Conservation (phyloP, 2,888 invertebrate genomes). For the Heliconius cydno region DNA sequence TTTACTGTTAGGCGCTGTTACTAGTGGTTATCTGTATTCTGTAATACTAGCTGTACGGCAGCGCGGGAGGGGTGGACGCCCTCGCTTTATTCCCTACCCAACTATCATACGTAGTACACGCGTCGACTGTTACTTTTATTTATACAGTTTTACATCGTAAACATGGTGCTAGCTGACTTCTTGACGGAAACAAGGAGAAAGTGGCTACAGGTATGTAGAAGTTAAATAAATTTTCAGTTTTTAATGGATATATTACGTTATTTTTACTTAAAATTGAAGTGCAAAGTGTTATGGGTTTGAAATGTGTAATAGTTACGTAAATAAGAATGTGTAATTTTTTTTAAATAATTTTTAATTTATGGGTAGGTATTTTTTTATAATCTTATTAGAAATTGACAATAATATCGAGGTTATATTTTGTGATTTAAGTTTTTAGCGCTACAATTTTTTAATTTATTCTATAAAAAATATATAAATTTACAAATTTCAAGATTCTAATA, state of each 20-base stretch:
- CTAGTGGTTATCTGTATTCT: background rate
- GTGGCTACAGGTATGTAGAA: slow-evolving; percentile 70
- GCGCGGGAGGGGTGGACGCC: slow-evolving; percentile 14
- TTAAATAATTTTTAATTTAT: background rate
- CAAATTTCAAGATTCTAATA: background rate
- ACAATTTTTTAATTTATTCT: background rate
- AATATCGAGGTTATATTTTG: background rate
- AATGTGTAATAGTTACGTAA: background rate
- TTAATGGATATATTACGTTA: background rate
- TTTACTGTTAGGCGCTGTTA: background rate
- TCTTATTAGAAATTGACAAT: too few species aligned
- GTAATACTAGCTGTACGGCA: background rate
- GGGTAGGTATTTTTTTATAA: background rate
- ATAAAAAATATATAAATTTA: background rate
- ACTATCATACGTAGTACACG: slow-evolving; percentile 54
- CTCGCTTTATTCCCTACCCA: slow-evolving; percentile 58
- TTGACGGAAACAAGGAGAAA: slow-evolving; percentile 76
- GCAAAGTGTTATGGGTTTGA: background rate
- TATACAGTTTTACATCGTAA: slow-evolving; percentile 32
- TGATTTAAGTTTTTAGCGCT: background rate
- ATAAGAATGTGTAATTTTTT: background rate
- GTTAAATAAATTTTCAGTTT: background rate
- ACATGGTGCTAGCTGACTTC: slow-evolving; percentile 77
- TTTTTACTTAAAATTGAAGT: background rate
- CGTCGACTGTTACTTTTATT: slow-evolving; percentile 31